phyloP scores from a whole-genome alignment of 2,113 vertebrate genomes.

The Python bivittatus region DNA sequence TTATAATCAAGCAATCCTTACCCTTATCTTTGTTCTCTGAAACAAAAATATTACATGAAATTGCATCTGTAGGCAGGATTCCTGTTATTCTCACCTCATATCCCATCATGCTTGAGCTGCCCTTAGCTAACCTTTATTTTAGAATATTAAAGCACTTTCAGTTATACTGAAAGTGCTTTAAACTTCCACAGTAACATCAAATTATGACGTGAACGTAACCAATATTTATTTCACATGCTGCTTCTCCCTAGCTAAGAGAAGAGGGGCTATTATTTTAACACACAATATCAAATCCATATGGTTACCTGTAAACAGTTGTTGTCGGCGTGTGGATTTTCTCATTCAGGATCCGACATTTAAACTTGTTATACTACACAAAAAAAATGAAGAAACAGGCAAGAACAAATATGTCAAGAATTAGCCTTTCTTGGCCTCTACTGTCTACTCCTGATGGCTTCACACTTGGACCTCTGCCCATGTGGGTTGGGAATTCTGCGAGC shows the following conservation, averaged over 20 bases:
- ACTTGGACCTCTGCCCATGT: neutral
- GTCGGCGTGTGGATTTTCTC: conserved; percentile 77
- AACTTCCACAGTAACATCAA: neutral
- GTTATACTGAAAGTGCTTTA: no score
- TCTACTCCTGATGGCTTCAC: neutral
- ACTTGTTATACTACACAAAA: conserved; percentile 75
- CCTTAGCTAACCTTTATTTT: no score
- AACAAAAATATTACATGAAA: neutral
- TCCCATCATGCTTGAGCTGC: neutral
- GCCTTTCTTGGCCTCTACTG: rapidly evolving
- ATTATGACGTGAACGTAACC: neutral
- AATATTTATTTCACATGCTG: neutral
- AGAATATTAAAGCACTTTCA: neutral
- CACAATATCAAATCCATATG: neutral
- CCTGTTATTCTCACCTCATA: neutral
- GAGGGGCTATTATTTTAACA: neutral
- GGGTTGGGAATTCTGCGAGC: neutral
- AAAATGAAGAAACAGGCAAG: neutral
- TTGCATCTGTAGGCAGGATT: neutral
- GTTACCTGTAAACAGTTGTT: conserved; percentile 81
- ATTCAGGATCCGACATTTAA: conserved; percentile 80
- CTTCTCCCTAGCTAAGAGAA: neutral
- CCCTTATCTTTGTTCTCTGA: neutral
- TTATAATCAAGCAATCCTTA: no score
- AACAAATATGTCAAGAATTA: neutral